These are phyloP conservation scores for Microctenopoma steveboyesi DNA, from an alignment of 2,797 vertebrate genomes.

Conservation along the genomic window DNA sequence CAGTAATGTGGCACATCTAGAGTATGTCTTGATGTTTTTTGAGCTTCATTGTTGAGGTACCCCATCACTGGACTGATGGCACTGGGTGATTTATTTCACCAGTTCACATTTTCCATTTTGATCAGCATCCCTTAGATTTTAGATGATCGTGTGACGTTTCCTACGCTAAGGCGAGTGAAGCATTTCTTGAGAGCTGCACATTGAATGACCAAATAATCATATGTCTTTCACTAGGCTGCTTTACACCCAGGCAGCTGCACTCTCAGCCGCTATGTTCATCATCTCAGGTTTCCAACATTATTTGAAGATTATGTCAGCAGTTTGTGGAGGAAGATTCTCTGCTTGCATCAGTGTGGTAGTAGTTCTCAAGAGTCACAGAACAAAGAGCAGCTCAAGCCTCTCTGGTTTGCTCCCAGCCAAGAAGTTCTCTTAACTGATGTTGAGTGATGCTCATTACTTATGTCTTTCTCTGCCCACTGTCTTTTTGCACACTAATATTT, in stretches of 20 bases:
- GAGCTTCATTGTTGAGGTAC: background rate
- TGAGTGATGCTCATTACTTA: background rate
- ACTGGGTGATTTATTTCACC: background rate
- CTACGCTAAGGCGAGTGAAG: no score
- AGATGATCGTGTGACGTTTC: background rate
- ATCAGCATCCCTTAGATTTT: slow-evolving; percentile 5
- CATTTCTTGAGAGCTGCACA: background rate
- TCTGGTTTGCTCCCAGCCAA: slow-evolving; percentile 13
- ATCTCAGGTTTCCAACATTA: slow-evolving; percentile 51
- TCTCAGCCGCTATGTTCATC: slow-evolving; percentile 14
- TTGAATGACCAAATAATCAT: slow-evolving; percentile 17
- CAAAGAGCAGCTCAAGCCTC: slow-evolving; percentile 13
- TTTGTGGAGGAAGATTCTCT: slow-evolving; percentile 10
- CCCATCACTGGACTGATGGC: background rate
- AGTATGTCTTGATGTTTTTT: slow-evolving; percentile 9
- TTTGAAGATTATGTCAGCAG: slow-evolving; percentile 48
- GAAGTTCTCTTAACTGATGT: slow-evolving; percentile 9
- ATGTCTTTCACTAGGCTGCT: slow-evolving; percentile 34
- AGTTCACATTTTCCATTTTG: background rate
- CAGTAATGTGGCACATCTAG: slow-evolving; percentile 1
- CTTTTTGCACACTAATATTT: slow-evolving; percentile 15
- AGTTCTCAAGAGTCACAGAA: slow-evolving; percentile 1
- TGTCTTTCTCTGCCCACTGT: slow-evolving; percentile 2
- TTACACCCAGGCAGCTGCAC: slow-evolving; percentile 57
- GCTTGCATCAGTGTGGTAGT: slow-evolving; percentile 24